Percentiles rank a stretch among this genome's conserved stretches.
Evolutionary conservation across 2,888 invertebrate species (phyloP).

Genomic region (Leptura quadrifasciata): DNA sequence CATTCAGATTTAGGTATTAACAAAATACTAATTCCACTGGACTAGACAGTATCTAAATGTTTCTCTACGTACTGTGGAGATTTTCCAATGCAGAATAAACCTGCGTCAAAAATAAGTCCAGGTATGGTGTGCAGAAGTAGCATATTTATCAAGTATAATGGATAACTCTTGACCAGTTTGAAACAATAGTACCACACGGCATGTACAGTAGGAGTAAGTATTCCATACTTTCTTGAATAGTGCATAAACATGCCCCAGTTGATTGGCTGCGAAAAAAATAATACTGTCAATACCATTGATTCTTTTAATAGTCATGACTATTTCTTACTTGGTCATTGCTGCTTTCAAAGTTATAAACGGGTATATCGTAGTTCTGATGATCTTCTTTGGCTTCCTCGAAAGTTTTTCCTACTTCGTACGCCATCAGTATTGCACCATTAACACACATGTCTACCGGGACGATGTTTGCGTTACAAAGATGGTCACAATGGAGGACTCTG

Average conservation of each 20-base stretch:
- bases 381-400: conserved; percentile 20
- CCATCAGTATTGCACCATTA: conserved; percentile 78
- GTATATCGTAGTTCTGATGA: not conserved
- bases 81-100: conserved; percentile 68
- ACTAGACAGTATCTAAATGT: too few species aligned
- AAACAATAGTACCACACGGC: conserved; percentile 84
- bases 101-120: conserved; percentile 78
- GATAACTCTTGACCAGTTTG: conserved; percentile 78
- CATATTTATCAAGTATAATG: conserved; percentile 77
- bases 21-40: too few species aligned
- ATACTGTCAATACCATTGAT: not conserved
- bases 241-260: conserved; percentile 85
- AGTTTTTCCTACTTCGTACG: conserved; percentile 73
- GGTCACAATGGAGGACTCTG: conserved; percentile 76
- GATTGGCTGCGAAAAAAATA: conserved; percentile 77
- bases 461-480: conserved; percentile 76
- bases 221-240: conserved; percentile 76
- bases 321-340: conserved; percentile 21
- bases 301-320: not conserved
- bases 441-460: conserved; percentile 82
- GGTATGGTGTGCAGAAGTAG: conserved; percentile 82
- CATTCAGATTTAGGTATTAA: too few species aligned
- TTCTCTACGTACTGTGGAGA: conserved; percentile 60
- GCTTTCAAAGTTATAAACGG: conserved; percentile 66
- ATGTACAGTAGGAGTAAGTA: conserved; percentile 77